These are phyloP conservation scores for Drosophila watanabei DNA, from an alignment of 1,140 invertebrate species.

Conservation along the genomic window DNA sequence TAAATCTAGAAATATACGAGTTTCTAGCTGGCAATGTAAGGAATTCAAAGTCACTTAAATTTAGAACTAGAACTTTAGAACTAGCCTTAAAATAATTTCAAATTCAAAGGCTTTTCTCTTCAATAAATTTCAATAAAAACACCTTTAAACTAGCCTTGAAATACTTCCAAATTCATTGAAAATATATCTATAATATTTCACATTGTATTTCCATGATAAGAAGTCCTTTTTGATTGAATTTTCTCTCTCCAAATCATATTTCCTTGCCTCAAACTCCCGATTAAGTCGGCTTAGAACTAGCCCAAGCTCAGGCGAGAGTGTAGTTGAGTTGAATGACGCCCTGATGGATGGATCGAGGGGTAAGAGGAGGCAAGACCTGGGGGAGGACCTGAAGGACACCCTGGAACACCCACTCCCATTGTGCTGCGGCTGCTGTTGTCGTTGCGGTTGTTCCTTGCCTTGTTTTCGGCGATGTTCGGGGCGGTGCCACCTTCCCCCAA, in stretches of 20 bases:
- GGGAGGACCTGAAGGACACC: constrained; percentile 36
- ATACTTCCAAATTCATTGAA: background rate
- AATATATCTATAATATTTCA: background rate
- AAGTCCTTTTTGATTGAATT: background rate
- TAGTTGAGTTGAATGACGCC: constrained; percentile 35
- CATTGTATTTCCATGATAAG: background rate
- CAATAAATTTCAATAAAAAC: too few relatives aligned
- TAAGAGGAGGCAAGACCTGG: background rate
- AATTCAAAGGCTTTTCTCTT: too few relatives aligned
- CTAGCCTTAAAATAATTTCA: too few relatives aligned
- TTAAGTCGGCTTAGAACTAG: background rate
- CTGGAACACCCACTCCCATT: constrained; percentile 36
- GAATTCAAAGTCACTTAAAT: too few relatives aligned
- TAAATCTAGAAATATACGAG: background rate
- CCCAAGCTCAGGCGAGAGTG: background rate
- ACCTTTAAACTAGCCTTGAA: too few relatives aligned
- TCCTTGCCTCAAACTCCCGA: background rate
- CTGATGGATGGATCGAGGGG: constrained; percentile 22
- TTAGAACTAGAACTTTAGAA: too few relatives aligned
- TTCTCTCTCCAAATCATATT: background rate
- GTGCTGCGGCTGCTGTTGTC: constrained; percentile 43
- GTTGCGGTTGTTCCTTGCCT: constrained; percentile 43
- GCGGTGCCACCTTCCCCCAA: constrained; percentile 2
- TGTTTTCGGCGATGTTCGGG: constrained; percentile 45
- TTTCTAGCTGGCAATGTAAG: background rate